Conservation (phyloP, 2,797 vertebrate species). For the Sitta carolinensis region DNA sequence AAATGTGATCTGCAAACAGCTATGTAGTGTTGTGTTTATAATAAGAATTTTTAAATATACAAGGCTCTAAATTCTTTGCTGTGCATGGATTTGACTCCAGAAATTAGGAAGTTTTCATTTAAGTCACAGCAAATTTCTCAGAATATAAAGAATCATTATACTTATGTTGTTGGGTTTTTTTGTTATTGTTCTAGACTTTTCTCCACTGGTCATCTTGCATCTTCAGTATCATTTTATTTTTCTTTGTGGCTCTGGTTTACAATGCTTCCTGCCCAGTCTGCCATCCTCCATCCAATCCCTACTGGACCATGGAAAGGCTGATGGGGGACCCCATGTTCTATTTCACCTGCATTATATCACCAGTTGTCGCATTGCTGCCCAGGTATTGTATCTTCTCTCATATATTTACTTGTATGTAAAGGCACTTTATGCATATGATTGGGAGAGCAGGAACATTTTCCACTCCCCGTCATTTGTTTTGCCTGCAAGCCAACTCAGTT, state of each 20-base stretch:
- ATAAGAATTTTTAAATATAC: background rate
- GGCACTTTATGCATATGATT: background rate
- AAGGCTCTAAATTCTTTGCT: background rate
- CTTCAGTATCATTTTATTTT: constrained; percentile 90
- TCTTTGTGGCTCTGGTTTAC: constrained; percentile 90
- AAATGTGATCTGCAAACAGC: background rate
- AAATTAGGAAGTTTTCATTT: background rate
- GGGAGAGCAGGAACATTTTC: background rate
- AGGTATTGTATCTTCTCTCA: constrained; percentile 75
- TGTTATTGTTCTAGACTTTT: constrained; percentile 83
- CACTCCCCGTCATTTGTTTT: background rate
- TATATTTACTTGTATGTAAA: background rate
- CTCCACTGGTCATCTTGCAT: constrained; percentile 89
- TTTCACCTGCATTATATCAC: constrained; percentile 87
- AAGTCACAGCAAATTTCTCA: background rate
- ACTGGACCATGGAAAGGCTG: constrained; percentile 93
- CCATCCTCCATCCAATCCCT: constrained; percentile 93
- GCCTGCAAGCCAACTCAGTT: background rate
- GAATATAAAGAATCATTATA: background rate
- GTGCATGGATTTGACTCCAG: background rate
- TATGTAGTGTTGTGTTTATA: background rate
- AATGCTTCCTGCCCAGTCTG: constrained; percentile 91
- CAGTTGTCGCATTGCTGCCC: constrained; percentile 88
- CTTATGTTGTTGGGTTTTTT: background rate
- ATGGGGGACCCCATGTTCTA: constrained; percentile 92